phyloP scores from a whole-genome alignment of 2,888 invertebrate genomes.

The Blastobasis lacticolella region DNA sequence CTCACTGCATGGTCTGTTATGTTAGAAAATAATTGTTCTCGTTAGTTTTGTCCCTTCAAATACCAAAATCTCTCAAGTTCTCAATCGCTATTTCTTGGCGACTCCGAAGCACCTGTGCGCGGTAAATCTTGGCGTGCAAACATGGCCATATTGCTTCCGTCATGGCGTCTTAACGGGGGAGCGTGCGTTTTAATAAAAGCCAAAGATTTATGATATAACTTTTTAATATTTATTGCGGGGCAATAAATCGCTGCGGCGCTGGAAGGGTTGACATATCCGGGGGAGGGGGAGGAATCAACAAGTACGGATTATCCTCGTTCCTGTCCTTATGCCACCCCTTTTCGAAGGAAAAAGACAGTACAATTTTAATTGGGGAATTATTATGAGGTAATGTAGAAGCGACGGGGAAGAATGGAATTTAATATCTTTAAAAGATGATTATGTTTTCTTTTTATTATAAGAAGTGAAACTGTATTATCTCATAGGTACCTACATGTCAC shows the following conservation, averaged over 20 bases:
- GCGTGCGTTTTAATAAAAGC: constrained; percentile 60
- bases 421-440: no score
- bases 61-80: not conserved
- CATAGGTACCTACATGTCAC: no score
- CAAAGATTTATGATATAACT: constrained; percentile 63
- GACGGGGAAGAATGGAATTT: no score
- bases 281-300: constrained; percentile 51
- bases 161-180: constrained; percentile 34
- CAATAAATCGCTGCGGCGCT: constrained; percentile 65
- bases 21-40: no score
- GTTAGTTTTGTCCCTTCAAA: no score
- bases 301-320: constrained; percentile 27
- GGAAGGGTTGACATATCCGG: constrained; percentile 65
- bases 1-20: no score
- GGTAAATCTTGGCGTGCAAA: constrained; percentile 17
- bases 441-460: no score
- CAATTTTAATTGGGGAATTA: no score
- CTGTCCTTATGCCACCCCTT: no score
- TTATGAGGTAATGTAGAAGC: no score
- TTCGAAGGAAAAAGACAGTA: no score
- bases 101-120: constrained; percentile 5
- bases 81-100: not conserved
- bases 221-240: constrained; percentile 70
- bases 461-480: no score
- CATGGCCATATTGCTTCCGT: constrained; percentile 36